Base-by-base conservation (phyloP, 2,888 invertebrate species). In the Labia minor region DNA sequence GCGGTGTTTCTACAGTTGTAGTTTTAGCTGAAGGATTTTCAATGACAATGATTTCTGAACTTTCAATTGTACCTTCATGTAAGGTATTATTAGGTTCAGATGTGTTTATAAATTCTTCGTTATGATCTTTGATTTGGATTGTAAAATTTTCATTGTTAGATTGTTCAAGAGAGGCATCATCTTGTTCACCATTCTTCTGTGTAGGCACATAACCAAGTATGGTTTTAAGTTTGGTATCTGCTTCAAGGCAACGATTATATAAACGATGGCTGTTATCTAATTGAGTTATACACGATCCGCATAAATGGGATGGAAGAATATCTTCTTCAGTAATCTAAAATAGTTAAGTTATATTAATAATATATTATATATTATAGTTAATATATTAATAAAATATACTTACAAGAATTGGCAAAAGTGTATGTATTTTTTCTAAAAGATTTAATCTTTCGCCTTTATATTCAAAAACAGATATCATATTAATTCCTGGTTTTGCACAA, bases 361-460 rank as follows among this genome's bases (percentile, higher is more conserved):
- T 64, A 37, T 33, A 26, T 63, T 21, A 26, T 37, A 65, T 8
- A 26, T 37, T 19, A 0, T 6, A 19, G n/a, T n/a, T n/a, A 65
- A 8, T 4, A 37, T 37, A 33, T 37, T 19, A 1, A 11, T 61
- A 14, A 19, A n/a, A n/a, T n/a, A 14, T 37, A 21, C 18, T 20
- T 67, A 69, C 69, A 68, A 68, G 63, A 26, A 69, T 68, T 14
- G 69, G 69, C n/a, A 69, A 37, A 66, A 66, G 67, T n/a, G 67
- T 63, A 18, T 69, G 67, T 21, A 69, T 69, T 37, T 68, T 69
- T 21, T 67, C 66, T 16, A 67, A 65, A 18, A 69, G 37, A 14
- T 65, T 61, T 18, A 67, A 33, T 19, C 63, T 64, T 14, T 21
- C 62, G 21, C 67, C 69, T 37, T 33, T 26, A 18, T 66, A 63